Evolutionary conservation across 2,888 invertebrate species (phyloP), one percentile per base, ranked within the genome.

Genomic region (Eremobia ochroleuca): DNA sequence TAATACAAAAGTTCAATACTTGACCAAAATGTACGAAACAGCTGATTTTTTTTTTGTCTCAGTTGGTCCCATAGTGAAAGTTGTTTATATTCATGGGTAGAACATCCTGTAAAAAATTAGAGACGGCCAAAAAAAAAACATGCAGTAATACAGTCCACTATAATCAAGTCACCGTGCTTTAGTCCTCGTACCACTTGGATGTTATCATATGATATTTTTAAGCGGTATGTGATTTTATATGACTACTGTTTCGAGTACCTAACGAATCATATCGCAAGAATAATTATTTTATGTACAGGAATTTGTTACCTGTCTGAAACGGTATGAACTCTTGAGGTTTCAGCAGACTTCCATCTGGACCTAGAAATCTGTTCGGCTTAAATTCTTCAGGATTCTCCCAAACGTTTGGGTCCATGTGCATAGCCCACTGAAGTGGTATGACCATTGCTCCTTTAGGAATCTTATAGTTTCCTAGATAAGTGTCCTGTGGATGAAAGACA

Each of bases 371-470:
- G 31, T 97, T 95, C 0, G 98, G 98, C 64, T 97, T 97, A 90
- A 97, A 99, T 52, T 94, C 91, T 6, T 98, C 97, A 0, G 98
- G 98, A 46, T 98, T 94, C 0, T 97, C 93, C 98, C 98, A 99
- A 40, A 97, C 93, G 2, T 94, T 90, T 0, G 97, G 97, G 89
- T 98, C 97, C 97, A 98, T 98, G 90, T 99, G 98, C 15, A 98
- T 94, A 0, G 98, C 98, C 98, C 98, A 98, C 89, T 98, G 98
- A 31, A 98, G 93, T 0, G 98, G 98, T n/a, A 99, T 95, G 25
- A 99, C 95, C 98, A 98, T 97, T 85, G 97, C 91, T 88, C 98
- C 97, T 91, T 97, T 97, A 0, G 98, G 98, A 71, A 99, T 97
- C 74, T 91, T 94, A 91, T 97, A 98, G n/a, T 97, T 97, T 13